A percentile compares a stretch with the other conserved stretches of the same genome.
These are phyloP conservation scores for Archips crataeganus DNA, from an alignment of 2,888 invertebrate genomes.

Conservation along the genomic window DNA sequence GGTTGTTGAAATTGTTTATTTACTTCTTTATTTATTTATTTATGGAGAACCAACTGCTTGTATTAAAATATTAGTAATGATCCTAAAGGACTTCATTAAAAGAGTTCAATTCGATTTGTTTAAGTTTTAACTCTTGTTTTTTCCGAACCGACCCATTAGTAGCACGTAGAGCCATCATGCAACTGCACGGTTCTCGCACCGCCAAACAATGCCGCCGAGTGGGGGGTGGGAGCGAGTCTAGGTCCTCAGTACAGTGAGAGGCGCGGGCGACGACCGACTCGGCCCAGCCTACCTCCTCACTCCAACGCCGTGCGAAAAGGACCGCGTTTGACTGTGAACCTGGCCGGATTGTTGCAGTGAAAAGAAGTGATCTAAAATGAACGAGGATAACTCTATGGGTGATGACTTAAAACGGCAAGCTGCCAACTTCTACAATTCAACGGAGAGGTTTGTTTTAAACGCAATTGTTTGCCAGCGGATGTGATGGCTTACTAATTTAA, in stretches of 20 bases:
- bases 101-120: no score
- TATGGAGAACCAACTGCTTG: no score
- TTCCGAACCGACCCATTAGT: background rate
- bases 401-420: slow-evolving; percentile 80
- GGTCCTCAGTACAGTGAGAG: slow-evolving; percentile 64
- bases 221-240: slow-evolving; percentile 64
- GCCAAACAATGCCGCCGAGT: slow-evolving; percentile 55
- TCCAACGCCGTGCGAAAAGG: slow-evolving; percentile 46
- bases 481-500: slow-evolving; percentile 7
- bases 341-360: slow-evolving; percentile 49
- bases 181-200: slow-evolving; percentile 47
- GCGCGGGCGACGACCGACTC: slow-evolving; percentile 75
- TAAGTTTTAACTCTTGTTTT: no score
- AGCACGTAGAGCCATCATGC: slow-evolving; percentile 3
- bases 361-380: slow-evolving; percentile 64
- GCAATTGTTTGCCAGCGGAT: slow-evolving; percentile 13
- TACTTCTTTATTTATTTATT: no score
- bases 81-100: no score
- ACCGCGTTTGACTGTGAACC: slow-evolving; percentile 45
- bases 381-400: slow-evolving; percentile 73
- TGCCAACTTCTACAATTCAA: slow-evolving; percentile 80
- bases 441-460: slow-evolving; percentile 72
- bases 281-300: slow-evolving; percentile 60
- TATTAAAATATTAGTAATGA: no score
- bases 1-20: no score